Evolutionary conservation across 1,140 invertebrate genomes (phyloP), one percentile per base, ranked within the genome.

Genomic region (Lepidurus couesii): DNA sequence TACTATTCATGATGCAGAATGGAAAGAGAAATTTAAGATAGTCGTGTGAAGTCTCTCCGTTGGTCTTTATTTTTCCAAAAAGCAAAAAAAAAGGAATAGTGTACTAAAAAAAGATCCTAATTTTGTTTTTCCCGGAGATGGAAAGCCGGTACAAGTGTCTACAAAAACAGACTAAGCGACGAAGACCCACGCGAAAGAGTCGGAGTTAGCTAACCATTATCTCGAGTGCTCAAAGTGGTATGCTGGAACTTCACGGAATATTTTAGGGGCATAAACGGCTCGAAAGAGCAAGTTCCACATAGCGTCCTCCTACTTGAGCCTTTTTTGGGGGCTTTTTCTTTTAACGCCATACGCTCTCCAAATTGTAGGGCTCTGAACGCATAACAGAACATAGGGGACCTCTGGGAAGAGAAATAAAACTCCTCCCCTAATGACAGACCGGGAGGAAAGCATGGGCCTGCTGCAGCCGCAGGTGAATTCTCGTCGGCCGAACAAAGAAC

Each of bases 361-460:
- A 65, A 65, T 65, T 65, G 53, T 65, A 21, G 53, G 53, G 53
- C 53, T 65, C 21, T 65, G 53, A 21, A 21, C 21, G 53, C 53
- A 65, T 65, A 65, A 65, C 53, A 65, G 53, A 65, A 16, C 53
- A 65, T 65, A 65, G 53, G 53, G 53, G 53, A 65, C 53, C 53
- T 65, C 21, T 65, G 16, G 53, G 53, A 65, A n/a, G 53, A 65
- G 53, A 65, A 65, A 65, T 65, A 65, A 65, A 65, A 65, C 16
- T 65, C 53, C 53, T 65, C 53, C 45, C 53, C 53, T 65, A 65
- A 65, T 65, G 53, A 65, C 53, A 65, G 53, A 65, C 53, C 53
- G 53, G 53, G 53, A 9, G 21, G 53, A 16, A 65, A 65, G 53
- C 53, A 65, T 21, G 16, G 53, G 53, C 16, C 53, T 65, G 53